Evolutionary conservation across 2,888 invertebrate species (phyloP).

Genomic region (Ormyrus pomaceus): DNA sequence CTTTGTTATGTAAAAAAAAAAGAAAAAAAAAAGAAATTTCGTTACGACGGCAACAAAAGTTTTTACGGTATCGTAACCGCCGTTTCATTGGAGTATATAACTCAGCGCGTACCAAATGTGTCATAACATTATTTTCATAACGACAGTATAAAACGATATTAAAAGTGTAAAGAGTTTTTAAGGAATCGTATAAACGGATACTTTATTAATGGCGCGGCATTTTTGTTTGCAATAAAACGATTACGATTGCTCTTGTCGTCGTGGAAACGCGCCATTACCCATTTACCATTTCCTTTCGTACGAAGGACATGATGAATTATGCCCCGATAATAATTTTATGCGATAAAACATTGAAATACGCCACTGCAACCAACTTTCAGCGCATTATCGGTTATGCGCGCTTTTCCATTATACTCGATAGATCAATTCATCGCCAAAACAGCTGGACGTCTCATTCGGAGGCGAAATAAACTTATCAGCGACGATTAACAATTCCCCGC

Average conservation of each 20-base stretch:
- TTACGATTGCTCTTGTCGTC: neutral
- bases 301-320: constrained; percentile 34
- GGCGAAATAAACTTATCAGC: too few species aligned
- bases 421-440: too few species aligned
- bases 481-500: too few species aligned
- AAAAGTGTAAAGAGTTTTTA: neutral
- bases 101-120: constrained; percentile 14
- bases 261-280: constrained; percentile 4
- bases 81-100: constrained; percentile 35
- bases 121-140: constrained; percentile 43
- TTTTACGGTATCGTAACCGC: constrained; percentile 45
- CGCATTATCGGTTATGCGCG: too few species aligned
- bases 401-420: too few species aligned
- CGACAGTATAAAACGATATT: constrained; percentile 25
- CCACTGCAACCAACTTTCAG: too few species aligned
- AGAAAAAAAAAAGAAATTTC: constrained; percentile 29
- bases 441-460: too few species aligned
- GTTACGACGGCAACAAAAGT: constrained; percentile 38
- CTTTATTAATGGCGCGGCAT: constrained; percentile 17
- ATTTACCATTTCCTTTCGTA: neutral
- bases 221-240: constrained; percentile 25
- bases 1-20: constrained; percentile 29
- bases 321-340: constrained; percentile 16
- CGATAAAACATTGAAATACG: neutral
- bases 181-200: constrained; percentile 11